Conservation (phyloP, 1,140 invertebrate genomes). For the Ephestia elutella region DNA sequence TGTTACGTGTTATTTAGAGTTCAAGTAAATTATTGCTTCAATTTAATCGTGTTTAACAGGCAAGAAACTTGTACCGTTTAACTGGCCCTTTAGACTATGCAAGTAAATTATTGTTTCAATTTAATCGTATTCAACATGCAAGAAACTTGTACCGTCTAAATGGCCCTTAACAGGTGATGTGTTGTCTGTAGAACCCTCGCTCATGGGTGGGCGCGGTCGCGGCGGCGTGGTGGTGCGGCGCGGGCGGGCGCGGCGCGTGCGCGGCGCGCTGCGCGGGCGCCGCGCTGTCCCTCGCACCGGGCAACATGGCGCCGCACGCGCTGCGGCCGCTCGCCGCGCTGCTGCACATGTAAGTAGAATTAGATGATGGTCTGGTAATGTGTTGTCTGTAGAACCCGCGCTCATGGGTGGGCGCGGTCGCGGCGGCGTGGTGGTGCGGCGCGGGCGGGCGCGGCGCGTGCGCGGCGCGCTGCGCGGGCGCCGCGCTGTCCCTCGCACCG, state of each 20-base stretch:
- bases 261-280: constrained; percentile 42
- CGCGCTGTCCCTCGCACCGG: constrained; percentile 32
- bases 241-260: constrained; percentile 50
- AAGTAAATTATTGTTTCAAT: no score
- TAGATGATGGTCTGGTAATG: no score
- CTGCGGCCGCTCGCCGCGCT: constrained; percentile 36
- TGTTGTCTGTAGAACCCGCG: constrained; percentile 21
- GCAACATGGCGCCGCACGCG: constrained; percentile 19
- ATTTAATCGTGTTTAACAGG: no score
- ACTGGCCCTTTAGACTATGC: no score
- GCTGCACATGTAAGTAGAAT: constrained; percentile 39
- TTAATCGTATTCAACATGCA: no score
- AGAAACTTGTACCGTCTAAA: no score
- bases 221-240: constrained; percentile 63
- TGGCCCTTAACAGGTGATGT: no score
- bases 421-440: constrained; percentile 61
- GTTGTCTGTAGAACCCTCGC: constrained; percentile 13
- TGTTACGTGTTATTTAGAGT: no score
- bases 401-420: constrained; percentile 36
- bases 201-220: constrained; percentile 37
- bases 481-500: constrained; percentile 34
- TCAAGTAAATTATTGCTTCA: no score
- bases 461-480: constrained; percentile 42
- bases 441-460: constrained; percentile 52
- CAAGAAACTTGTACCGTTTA: no score